A percentile compares a stretch with the other conserved stretches of the same genome.
These are phyloP conservation scores for Tinamus guttatus DNA, from an alignment of 2,113 vertebrate species.

Conservation along the genomic window DNA sequence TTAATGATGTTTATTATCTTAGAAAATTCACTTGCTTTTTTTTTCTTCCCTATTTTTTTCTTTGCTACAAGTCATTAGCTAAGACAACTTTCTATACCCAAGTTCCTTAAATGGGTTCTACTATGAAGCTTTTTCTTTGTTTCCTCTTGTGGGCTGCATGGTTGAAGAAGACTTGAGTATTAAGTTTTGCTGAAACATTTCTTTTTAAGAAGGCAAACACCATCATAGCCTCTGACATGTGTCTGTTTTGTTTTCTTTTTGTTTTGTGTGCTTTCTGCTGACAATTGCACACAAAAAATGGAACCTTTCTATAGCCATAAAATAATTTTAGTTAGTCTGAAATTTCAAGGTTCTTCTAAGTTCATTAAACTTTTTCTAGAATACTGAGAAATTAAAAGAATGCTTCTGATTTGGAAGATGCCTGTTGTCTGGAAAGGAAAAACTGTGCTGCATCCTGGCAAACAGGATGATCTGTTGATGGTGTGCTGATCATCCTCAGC, in stretches of 20 bases:
- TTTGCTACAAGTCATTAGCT: neutral
- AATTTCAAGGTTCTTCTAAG: neutral
- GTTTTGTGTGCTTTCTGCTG: neutral
- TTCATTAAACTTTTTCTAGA: neutral
- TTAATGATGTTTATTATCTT: neutral
- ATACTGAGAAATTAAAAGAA: neutral
- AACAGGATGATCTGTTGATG: neutral
- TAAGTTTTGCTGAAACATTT: neutral
- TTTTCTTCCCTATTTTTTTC: neutral
- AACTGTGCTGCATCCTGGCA: neutral
- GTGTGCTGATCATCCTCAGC: neutral
- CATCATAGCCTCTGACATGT: neutral
- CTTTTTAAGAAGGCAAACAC: neutral
- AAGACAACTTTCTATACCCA: neutral
- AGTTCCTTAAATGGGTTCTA: neutral
- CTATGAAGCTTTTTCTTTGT: neutral
- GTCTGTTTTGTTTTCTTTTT: neutral
- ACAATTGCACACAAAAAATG: neutral
- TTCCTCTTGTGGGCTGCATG: neutral
- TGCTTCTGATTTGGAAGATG: neutral
- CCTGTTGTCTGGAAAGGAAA: neutral
- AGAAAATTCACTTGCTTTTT: neutral
- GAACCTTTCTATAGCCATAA: neutral
- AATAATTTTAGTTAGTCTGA: neutral
- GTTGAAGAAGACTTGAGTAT: neutral